Percentiles rank a stretch among this genome's conserved stretches.
Evolutionary conservation across 53 echinoderm and acorn worm genomes (phyloP).

Genomic region (Patiria pectinifera): DNA sequence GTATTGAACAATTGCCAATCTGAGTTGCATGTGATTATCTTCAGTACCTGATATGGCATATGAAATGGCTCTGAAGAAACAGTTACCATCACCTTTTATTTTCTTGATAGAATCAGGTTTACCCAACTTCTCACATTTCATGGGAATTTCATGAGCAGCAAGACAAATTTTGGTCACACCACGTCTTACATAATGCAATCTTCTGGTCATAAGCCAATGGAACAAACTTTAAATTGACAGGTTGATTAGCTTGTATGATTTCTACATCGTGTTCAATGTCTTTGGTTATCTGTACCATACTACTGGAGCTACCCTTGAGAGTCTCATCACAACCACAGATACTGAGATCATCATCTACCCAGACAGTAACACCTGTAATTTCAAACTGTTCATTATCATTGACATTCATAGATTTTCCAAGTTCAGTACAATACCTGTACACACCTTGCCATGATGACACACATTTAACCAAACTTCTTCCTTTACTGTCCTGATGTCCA

Average conservation of each 20-base stretch:
- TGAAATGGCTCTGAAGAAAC: conserved; percentile 66
- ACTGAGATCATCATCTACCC: not conserved
- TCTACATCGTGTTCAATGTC: not conserved
- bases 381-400: not conserved
- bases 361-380: not conserved
- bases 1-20: conserved; percentile 2
- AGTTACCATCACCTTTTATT: conserved; percentile 64
- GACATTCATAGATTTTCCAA: conserved; percentile 7
- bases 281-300: not conserved
- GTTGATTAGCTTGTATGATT: not conserved
- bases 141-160: not conserved
- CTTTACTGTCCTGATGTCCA: not conserved
- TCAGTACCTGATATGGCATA: conserved; percentile 49
- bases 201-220: not conserved
- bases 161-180: not conserved
- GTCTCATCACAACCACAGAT: not conserved
- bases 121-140: not conserved
- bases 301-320: not conserved
- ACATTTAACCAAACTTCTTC: not conserved
- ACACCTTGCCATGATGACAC: conserved; percentile 9
- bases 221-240: not conserved
- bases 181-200: not conserved
- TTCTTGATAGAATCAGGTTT: not conserved
- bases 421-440: conserved; percentile 24
- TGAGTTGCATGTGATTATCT: conserved; percentile 4